Base-by-base conservation (phyloP, 2,888 invertebrate genomes). In the Plusia festucae region DNA sequence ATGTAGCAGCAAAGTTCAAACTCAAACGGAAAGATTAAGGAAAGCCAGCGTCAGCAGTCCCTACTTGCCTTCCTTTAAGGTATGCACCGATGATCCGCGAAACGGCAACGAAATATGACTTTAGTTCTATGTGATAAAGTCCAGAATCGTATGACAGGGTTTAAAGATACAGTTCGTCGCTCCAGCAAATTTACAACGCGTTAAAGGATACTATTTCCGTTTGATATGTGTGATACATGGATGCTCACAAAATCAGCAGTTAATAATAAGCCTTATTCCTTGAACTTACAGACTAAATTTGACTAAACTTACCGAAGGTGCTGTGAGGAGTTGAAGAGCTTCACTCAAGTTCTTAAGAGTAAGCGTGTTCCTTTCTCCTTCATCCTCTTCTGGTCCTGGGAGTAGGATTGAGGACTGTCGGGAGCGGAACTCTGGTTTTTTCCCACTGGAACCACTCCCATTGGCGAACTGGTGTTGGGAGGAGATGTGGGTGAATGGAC, bases 271-370 rank as follows among this genome's bases (percentile, higher is more conserved):
- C 34, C 62, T 51, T 76, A 62, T 54, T 3, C 0, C 0, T 2
- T 0, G 3, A 7, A 8, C 0, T 15, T 44, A 69, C 1, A 32
- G 69, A 40, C 2, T 9, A 55, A 51, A 59, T 46, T 62, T 18
- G 7, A 59, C 16, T 40, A 51, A 56, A 95, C 97, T 96, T 95
- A 98, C 98, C 95, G 97, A 96, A 64, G 98, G 98, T 52, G 97
- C 97, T 34, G 98, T 98, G 74, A 98, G 94, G 70, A 98, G 95
- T 83, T 97, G 96, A 78, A 98, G 96, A 44, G 98, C 98, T 85
- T 97, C 97, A 85, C 97, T 97, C 81, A 98, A 94, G 87, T 98
- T 97, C 89, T 97, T 97, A 88, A 98, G 90, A 78, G 97, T 97
- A 72, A 97, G 93, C 1, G 97, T 97, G 84, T 96, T 96, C 74